Evolutionary conservation across 2,888 invertebrate genomes (phyloP).

Genomic region (Macrosiphum euphorbiae): DNA sequence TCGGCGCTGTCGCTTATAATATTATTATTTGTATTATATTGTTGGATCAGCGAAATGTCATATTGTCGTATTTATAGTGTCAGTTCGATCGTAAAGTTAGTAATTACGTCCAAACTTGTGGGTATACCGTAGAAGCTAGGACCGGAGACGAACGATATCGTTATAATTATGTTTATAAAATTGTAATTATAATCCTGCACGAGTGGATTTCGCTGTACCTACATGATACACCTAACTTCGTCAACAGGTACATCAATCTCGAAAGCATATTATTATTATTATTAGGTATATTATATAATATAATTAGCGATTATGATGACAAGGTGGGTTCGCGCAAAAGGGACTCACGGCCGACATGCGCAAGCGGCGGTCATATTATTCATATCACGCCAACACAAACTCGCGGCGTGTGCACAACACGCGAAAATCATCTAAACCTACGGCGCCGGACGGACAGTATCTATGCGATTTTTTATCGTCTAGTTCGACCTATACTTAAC

Average conservation of each 20-base stretch:
- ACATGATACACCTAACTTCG: neutral
- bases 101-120: neutral
- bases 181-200: neutral
- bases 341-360: neutral
- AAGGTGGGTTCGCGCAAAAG: neutral
- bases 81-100: neutral
- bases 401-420: conserved; percentile 10
- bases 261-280: neutral
- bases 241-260: neutral
- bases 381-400: neutral
- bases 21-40: neutral
- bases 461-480: neutral
- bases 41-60: neutral
- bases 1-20: neutral
- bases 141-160: neutral
- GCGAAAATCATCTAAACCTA: neutral
- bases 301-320: neutral
- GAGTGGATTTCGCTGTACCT: neutral
- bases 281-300: neutral
- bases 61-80: neutral
- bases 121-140: neutral
- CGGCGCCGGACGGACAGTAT: neutral
- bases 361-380: neutral
- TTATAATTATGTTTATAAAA: neutral
- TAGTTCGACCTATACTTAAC: neutral